These are phyloP conservation scores for Danaus chrysippus DNA, from an alignment of 2,888 invertebrate genomes.

Conservation along the genomic window DNA sequence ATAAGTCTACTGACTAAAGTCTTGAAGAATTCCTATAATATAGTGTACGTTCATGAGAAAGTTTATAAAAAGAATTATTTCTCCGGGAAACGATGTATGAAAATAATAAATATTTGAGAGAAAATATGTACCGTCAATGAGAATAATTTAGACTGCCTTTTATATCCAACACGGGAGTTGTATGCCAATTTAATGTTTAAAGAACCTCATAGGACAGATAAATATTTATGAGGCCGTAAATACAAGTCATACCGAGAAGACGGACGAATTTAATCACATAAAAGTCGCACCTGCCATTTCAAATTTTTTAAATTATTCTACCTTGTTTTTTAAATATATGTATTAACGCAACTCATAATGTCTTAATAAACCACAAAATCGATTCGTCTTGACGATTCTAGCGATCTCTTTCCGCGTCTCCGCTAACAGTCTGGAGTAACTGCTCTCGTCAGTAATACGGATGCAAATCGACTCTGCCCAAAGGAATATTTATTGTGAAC, in stretches of 20 bases:
- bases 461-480: conserved; percentile 49
- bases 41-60: background rate
- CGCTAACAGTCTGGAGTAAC: conserved; percentile 19
- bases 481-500: conserved; percentile 45
- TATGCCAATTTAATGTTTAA: conserved; percentile 14
- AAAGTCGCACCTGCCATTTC: background rate
- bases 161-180: conserved; percentile 13
- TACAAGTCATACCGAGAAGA: background rate
- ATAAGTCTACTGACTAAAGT: background rate
- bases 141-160: conserved; percentile 14
- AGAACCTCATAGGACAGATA: conserved; percentile 15
- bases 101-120: conserved; percentile 11
- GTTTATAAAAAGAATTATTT: background rate
- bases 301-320: background rate
- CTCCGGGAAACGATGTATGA: conserved; percentile 6
- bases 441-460: conserved; percentile 46
- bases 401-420: conserved; percentile 21
- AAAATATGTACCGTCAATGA: conserved; percentile 2
- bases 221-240: conserved; percentile 21
- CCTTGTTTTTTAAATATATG: background rate
- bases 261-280: background rate
- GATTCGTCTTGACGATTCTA: conserved; percentile 19
- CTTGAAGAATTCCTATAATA: background rate
- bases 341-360: background rate
- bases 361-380: conserved; percentile 3